Evolutionary conservation across 2,888 invertebrate genomes (phyloP), one percentile per base, ranked within the genome.

Genomic region (Eledona agricola): DNA sequence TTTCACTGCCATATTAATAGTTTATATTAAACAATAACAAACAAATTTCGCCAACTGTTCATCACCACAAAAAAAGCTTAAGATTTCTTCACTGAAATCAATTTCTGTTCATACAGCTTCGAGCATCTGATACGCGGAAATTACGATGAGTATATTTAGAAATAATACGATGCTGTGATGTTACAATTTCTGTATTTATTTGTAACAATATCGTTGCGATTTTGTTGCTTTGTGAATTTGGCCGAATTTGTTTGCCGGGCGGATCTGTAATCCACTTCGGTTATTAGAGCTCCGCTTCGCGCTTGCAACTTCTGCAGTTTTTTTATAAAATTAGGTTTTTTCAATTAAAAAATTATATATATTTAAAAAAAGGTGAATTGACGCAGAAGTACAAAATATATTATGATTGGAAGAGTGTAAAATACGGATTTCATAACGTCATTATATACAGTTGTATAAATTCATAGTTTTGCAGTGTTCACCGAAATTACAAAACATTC

Each of bases 141-240:
- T 23, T 25, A 31, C n/a, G n/a, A n/a, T 51, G 46, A 57, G 51
- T 58, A 58, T 55, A 52, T 51, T 53, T 59, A 59, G 59, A 58
- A 56, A 57, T 56, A 59, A 58, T 58, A 64, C 62, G 63, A 69
- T 67, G 69, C 72, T 72, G 72, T 72, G 72, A 72, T 72, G 68
- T 70, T 67, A 66, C 66, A 66, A 67, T 68, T 70, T 71, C 63
- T 69, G 70, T 72, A 71, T 72, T 72, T 71, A 68, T 72, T 70
- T 70, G 66, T 69, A 70, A 68, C 65, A 67, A 60, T 58, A 55
- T 59, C 57, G 52, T 52, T 53, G 31, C 55, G 38, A 35, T 53
- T 54, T 56, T 25, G 47, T 58, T 59, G 59, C 51, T 54, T 57
- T 62, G 45, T 59, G 55, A 46, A 57, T 61, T 61, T 35, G 53